These are phyloP conservation scores for Venturia canescens DNA, from an alignment of 1,140 invertebrate species.

Conservation along the genomic window DNA sequence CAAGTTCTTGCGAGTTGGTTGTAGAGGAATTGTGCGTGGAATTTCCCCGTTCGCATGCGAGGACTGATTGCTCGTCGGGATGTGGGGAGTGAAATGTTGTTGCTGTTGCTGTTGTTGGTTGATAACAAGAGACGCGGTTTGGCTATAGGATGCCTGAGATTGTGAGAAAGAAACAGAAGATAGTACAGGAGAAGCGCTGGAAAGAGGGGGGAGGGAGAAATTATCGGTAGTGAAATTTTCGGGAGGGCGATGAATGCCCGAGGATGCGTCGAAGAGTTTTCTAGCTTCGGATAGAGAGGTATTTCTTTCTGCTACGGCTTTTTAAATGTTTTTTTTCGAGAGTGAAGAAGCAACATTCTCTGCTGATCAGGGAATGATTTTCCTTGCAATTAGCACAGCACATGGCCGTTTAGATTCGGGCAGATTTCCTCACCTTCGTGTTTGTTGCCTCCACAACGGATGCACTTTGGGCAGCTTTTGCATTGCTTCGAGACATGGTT, in stretches of 20 bases:
- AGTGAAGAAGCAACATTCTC: slow-evolving; percentile 14
- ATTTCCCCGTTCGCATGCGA: too few species aligned
- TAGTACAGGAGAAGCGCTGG: neutral
- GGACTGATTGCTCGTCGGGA: too few species aligned
- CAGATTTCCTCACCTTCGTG: neutral
- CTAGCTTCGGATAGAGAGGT: slow-evolving; percentile 3
- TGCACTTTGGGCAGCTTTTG: neutral
- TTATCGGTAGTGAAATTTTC: neutral
- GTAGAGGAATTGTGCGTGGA: too few species aligned
- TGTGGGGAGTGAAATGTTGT: too few species aligned
- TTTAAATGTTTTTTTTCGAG: neutral
- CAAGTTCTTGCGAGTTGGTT: too few species aligned
- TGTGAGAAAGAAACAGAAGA: too few species aligned
- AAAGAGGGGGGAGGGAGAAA: too few species aligned
- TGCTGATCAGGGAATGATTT: slow-evolving; percentile 2
- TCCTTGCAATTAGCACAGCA: slow-evolving; percentile 39
- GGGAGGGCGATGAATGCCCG: neutral
- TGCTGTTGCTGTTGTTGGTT: too few species aligned
- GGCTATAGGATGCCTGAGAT: too few species aligned
- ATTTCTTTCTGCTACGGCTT: slow-evolving; percentile 4
- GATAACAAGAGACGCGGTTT: too few species aligned
- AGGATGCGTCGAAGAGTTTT: neutral
- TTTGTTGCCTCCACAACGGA: neutral
- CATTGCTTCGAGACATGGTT: slow-evolving; percentile 9
- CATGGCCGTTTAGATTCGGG: neutral